Percentiles rank a stretch among this genome's conserved stretches.
Evolutionary conservation across 2,797 vertebrate genomes (phyloP).

Genomic region (Lepus oiostolus): DNA sequence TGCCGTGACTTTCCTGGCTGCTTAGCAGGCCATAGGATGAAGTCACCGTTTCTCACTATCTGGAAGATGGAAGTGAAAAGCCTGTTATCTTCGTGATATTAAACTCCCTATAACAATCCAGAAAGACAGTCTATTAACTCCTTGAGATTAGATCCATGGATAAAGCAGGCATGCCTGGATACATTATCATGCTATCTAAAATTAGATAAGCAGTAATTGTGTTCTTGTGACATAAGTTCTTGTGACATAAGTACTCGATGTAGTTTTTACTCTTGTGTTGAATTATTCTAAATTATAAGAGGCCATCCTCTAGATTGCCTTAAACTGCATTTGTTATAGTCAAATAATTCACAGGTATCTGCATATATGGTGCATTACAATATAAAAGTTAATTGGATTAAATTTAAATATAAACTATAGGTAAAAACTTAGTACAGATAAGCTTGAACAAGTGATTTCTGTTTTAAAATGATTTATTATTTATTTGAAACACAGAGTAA

Average conservation of each 20-base stretch:
- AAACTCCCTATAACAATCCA: neutral
- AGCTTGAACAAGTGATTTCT: neutral
- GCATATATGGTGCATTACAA: neutral
- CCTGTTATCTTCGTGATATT: constrained; percentile 65
- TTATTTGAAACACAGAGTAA: too few species aligned
- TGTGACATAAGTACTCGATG: neutral
- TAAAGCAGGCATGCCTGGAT: constrained; percentile 42
- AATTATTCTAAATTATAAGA: constrained; percentile 38
- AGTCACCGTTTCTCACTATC: constrained; percentile 73
- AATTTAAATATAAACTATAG: neutral
- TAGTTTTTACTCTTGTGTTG: constrained; percentile 40
- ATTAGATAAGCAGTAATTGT: neutral
- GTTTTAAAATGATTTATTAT: too few species aligned
- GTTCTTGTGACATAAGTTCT: neutral
- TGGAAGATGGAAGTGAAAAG: constrained; percentile 66
- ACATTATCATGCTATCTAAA: constrained; percentile 38
- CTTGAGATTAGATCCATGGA: neutral
- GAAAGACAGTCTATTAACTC: constrained; percentile 24
- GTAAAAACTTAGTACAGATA: neutral
- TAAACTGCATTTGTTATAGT: neutral
- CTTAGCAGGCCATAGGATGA: constrained; percentile 61
- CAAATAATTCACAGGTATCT: neutral
- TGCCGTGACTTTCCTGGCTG: constrained; percentile 42
- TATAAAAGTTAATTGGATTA: neutral
- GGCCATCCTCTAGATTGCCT: neutral